Conservation (phyloP, 2,888 invertebrate species). For the Ectemnius cavifrons region DNA sequence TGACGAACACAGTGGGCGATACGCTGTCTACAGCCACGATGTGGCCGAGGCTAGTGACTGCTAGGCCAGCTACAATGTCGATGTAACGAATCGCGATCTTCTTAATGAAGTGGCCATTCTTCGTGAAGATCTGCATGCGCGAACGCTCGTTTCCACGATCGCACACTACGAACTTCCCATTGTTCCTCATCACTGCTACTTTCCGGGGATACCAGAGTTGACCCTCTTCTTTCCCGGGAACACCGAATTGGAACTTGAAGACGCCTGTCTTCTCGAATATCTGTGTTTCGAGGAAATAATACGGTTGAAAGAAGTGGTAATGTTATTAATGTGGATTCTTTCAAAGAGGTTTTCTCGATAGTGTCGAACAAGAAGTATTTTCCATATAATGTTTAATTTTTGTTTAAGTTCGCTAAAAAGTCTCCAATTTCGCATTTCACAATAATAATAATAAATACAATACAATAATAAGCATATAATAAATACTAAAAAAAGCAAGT, state of each 20-base stretch:
- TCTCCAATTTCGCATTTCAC: no score
- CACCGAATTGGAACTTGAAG: slow-evolving; percentile 96
- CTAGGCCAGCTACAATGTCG: slow-evolving; percentile 95
- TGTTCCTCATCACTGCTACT: slow-evolving; percentile 93
- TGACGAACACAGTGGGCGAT: slow-evolving; percentile 96
- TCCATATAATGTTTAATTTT: no score
- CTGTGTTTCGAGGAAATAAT: slow-evolving; percentile 75
- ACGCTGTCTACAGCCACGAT: slow-evolving; percentile 98
- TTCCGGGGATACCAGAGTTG: slow-evolving; percentile 98
- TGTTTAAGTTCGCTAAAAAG: no score
- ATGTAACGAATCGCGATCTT: slow-evolving; percentile 95
- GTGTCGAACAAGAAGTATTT: no score
- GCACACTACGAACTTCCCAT: slow-evolving; percentile 96
- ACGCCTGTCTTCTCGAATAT: slow-evolving; percentile 96
- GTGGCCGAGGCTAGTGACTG: slow-evolving; percentile 93
- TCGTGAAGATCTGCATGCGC: slow-evolving; percentile 98
- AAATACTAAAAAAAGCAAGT: no score
- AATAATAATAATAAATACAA: no score
- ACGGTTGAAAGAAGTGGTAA: background rate
- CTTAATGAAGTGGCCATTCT: slow-evolving; percentile 96
- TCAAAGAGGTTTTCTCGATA: no score
- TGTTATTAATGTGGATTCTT: background rate
- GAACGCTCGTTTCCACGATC: slow-evolving; percentile 98
- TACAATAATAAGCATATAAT: no score
- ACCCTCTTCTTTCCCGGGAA: slow-evolving; percentile 96